phyloP scores from a whole-genome alignment of 2,797 vertebrate genomes.

The Geotria australis region DNA sequence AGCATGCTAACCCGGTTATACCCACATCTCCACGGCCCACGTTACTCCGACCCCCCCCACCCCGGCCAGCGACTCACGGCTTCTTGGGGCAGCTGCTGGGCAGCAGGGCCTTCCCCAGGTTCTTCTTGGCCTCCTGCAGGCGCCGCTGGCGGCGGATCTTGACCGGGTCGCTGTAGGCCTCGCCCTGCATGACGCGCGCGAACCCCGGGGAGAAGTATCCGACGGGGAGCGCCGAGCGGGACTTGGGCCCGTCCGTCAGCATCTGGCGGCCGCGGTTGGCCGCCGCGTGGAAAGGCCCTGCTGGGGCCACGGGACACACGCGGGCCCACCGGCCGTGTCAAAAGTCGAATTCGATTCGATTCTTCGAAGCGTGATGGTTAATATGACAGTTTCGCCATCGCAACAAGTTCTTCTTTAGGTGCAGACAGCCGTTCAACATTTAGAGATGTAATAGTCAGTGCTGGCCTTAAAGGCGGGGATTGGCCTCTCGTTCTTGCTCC shows the following conservation, averaged over 20 bases:
- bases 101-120: constrained; percentile 33
- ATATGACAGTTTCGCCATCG: no score
- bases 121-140: constrained; percentile 33
- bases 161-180: constrained; percentile 23
- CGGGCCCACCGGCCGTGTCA: no score
- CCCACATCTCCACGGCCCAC: neutral
- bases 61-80: constrained; percentile 16
- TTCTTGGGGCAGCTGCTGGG: constrained; percentile 28
- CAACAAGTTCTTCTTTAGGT: no score
- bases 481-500: no score
- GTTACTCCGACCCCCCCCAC: neutral
- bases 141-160: constrained; percentile 20
- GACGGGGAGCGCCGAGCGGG: constrained; percentile 20
- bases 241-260: constrained; percentile 16
- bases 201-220: constrained; percentile 40
- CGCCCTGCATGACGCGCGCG: constrained; percentile 27
- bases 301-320: no score
- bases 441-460: no score
- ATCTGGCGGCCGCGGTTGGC: constrained; percentile 37
- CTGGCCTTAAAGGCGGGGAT: no score
- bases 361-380: no score
- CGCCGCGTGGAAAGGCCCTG: constrained; percentile 42
- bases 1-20: no score
- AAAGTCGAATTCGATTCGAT: no score
- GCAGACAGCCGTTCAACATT: no score